Evolutionary conservation across 2,888 invertebrate genomes (phyloP), one percentile per base, ranked within the genome.

Genomic region (Tipula unca): DNA sequence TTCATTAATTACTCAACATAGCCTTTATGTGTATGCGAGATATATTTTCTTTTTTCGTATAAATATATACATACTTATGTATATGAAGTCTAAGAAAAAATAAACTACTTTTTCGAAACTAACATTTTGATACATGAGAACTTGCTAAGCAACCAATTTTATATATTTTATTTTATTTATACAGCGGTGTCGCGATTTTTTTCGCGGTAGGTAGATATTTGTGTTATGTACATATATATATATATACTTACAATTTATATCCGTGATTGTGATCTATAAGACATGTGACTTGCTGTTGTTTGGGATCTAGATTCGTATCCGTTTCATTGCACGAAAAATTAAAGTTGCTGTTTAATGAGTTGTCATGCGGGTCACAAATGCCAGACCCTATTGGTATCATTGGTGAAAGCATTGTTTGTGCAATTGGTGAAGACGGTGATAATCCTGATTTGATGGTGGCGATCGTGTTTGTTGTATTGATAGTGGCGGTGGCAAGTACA

Each of bases 211-310:
- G 42, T 42, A 42, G 42, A 39, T 39, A 39, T 39, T 1, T 39
- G 10, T 39, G 0, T 39, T 39, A 39, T 4, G 10, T 39, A 39
- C 2, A 39, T 39, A 39, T 39, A 39, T 39, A 39, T 36, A 36
- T 10, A 36, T 36, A 36, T 88, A 90, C 90, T 90, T 88, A 90
- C 90, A 90, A 87, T 89, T 90, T 90, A 86, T 88, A 90, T 17
- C 84, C 29, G 3, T 17, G 85, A 29, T 89, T 89, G 29, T 90
- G 90, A 29, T 90, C 90, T 87, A 90, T 90, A 86, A 89, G 87
- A 35, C 87, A 88, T 17, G 86, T 87, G 36, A 87, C 35, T 1
- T 87, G 87, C n/a, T 86, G 85, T 48, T 85, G 86, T 48, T 86
- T n/a, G 54, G 29, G 32, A 35, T 54, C 85, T 14, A 25, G 2